Conservation (phyloP, 2,797 vertebrate species). For the Mormyrus hasselquistii region DNA sequence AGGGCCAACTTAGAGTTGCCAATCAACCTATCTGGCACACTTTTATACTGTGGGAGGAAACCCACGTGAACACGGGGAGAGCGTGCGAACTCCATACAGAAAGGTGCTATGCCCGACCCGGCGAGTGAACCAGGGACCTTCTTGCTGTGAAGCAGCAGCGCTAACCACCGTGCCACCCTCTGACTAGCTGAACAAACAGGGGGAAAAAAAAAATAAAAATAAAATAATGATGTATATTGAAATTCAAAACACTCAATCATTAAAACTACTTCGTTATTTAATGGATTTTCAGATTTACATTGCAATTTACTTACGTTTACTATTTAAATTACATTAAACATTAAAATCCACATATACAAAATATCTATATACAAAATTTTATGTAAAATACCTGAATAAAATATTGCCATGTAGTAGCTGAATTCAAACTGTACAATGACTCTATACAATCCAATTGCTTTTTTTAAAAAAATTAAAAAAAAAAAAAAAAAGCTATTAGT, state of each 20-base stretch:
- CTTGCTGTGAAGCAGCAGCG: neutral
- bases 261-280: neutral
- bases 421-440: neutral
- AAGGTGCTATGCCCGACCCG: no score
- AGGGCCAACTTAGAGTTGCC: no score
- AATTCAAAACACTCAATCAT: neutral
- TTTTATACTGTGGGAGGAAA: no score
- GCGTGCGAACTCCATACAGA: no score
- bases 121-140: neutral
- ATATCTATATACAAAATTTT: conserved; percentile 12
- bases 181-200: neutral
- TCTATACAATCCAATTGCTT: neutral
- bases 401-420: neutral
- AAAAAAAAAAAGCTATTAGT: neutral
- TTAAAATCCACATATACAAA: conserved; percentile 11
- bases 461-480: neutral
- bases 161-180: neutral
- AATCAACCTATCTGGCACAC: no score
- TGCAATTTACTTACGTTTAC: neutral
- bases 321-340: conserved; percentile 21
- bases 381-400: neutral
- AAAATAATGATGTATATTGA: neutral
- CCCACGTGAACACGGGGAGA: no score
- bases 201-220: neutral
- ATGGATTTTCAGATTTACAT: neutral